These are phyloP conservation scores for Sterna hirundo DNA, from an alignment of 2,113 vertebrate species.

Conservation along the genomic window DNA sequence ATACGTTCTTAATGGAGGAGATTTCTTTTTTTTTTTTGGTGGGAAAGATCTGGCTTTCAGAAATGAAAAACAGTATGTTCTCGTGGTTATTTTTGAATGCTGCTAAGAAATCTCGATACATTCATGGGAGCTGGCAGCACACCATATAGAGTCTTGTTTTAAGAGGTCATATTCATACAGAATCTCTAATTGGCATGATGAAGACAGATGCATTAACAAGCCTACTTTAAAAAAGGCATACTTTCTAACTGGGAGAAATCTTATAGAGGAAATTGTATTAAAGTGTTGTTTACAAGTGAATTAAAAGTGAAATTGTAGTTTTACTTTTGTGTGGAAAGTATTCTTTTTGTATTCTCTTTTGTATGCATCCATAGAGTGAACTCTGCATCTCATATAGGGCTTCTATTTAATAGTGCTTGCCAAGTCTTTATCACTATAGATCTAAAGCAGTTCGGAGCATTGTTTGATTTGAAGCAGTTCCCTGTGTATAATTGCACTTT, in stretches of 20 bases:
- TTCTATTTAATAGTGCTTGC: slow-evolving; percentile 88
- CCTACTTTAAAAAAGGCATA: slow-evolving; percentile 68
- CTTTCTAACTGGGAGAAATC: slow-evolving; percentile 75
- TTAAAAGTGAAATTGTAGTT: slow-evolving; percentile 88
- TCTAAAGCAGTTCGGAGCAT: slow-evolving; percentile 89
- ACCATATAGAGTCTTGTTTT: slow-evolving; percentile 53
- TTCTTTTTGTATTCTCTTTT: slow-evolving; percentile 87
- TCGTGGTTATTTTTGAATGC: slow-evolving; percentile 61
- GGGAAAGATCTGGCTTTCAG: slow-evolving; percentile 35
- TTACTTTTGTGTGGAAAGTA: slow-evolving; percentile 84
- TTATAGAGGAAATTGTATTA: slow-evolving; percentile 80
- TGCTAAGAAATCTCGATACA: slow-evolving; percentile 50
- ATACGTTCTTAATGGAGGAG: not conserved
- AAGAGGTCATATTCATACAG: slow-evolving; percentile 67
- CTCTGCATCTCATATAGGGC: slow-evolving; percentile 87
- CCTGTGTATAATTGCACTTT: slow-evolving; percentile 99
- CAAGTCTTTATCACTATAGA: slow-evolving; percentile 91
- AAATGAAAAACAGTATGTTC: slow-evolving; percentile 61
- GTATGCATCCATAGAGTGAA: slow-evolving; percentile 86
- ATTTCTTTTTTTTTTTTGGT: not conserved
- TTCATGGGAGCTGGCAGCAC: slow-evolving; percentile 67
- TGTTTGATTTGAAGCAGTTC: slow-evolving; percentile 96
- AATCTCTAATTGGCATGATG: slow-evolving; percentile 67
- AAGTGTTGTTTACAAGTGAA: slow-evolving; percentile 86
- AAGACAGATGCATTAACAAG: slow-evolving; percentile 67